These are phyloP conservation scores for Drosophila anomelani DNA, from an alignment of 2,888 invertebrate genomes.

Conservation along the genomic window DNA sequence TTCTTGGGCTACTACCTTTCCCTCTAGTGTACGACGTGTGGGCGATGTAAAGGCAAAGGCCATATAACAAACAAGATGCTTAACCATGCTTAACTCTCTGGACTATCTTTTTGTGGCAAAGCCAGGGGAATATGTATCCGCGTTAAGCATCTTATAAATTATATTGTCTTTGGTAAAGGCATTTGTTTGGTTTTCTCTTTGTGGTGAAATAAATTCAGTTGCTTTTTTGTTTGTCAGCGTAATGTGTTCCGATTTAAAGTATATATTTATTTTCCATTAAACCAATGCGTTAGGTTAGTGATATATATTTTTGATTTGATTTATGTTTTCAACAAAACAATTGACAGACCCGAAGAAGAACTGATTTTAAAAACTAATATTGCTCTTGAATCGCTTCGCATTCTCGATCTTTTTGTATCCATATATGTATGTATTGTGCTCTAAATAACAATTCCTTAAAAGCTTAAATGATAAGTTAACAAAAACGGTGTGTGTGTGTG, in stretches of 20 bases:
- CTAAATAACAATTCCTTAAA: conserved; percentile 48
- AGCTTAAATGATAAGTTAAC: conserved; percentile 37
- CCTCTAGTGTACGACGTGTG: conserved; percentile 75
- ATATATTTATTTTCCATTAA: conserved; percentile 38
- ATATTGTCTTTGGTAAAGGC: conserved; percentile 49
- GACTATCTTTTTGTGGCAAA: background rate
- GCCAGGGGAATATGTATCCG: background rate
- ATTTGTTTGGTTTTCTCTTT: conserved; percentile 74
- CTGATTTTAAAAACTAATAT: conserved; percentile 72
- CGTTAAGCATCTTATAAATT: conserved; percentile 4
- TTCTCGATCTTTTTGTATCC: conserved; percentile 27
- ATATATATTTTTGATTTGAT: conserved; percentile 66
- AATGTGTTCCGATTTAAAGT: conserved; percentile 36
- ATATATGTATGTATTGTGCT: conserved; percentile 28
- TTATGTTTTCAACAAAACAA: conserved; percentile 62
- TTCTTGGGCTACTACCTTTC: conserved; percentile 13
- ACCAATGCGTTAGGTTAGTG: conserved; percentile 71
- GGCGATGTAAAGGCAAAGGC: conserved; percentile 78
- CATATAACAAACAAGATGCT: background rate
- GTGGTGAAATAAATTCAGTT: conserved; percentile 33
- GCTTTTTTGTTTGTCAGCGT: conserved; percentile 48
- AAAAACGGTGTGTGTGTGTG: conserved; percentile 39
- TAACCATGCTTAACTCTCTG: background rate
- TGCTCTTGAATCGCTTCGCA: conserved; percentile 50
- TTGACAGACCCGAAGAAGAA: conserved; percentile 65